phyloP scores from a whole-genome alignment of 2,888 invertebrate species.

The Entomobrya multifasciata region DNA sequence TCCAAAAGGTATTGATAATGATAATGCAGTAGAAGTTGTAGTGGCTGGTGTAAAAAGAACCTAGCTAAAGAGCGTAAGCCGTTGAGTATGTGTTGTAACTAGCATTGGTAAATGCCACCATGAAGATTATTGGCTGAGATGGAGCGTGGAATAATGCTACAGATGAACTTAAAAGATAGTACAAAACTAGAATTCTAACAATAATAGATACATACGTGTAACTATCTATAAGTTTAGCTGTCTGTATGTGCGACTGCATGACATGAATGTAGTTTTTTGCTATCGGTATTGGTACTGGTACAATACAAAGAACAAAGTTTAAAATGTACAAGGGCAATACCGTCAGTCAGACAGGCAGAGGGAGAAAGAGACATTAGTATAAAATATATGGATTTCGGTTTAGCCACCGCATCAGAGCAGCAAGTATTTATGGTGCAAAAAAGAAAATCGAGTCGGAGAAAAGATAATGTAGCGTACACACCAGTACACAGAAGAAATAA shows the following conservation, averaged over 20 bases:
- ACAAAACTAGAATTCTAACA: neutral
- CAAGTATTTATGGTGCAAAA: neutral
- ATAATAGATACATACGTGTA: constrained; percentile 1
- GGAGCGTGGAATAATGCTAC: constrained; percentile 31
- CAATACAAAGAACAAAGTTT: constrained; percentile 13
- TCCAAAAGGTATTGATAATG: constrained; percentile 7
- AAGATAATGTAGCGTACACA: constrained; percentile 59
- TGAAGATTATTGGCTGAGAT: constrained; percentile 34
- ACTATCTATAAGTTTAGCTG: neutral
- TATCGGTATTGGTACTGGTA: neutral
- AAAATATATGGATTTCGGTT: constrained; percentile 36
- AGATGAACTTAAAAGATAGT: constrained; percentile 38
- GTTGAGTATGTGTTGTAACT: too few species aligned
- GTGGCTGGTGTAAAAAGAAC: neutral
- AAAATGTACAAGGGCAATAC: neutral
- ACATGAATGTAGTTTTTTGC: neutral
- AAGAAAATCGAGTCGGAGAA: constrained; percentile 46
- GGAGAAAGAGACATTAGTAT: constrained; percentile 5
- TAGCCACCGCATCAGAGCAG: neutral
- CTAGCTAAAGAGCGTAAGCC: too few species aligned
- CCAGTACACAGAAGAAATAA: constrained; percentile 49
- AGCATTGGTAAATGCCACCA: neutral
- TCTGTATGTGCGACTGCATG: neutral
- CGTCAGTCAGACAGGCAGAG: neutral
- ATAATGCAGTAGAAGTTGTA: constrained; percentile 12